Conservation (phyloP, 1,140 invertebrate genomes). For the Linepithema humile region DNA sequence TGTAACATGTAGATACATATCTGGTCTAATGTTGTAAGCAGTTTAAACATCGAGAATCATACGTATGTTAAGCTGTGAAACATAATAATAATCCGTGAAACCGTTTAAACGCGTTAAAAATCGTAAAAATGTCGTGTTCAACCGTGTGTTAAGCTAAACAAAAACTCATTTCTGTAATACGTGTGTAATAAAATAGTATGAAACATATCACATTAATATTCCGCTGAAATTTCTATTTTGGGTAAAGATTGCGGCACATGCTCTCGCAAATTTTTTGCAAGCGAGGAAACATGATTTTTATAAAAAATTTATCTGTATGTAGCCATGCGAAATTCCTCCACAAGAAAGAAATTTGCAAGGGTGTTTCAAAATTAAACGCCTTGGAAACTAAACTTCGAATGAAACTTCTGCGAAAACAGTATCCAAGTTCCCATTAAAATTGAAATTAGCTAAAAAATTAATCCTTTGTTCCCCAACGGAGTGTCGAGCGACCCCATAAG, state of each 20-base stretch:
- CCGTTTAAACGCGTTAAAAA: not conserved
- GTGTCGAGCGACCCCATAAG: not conserved
- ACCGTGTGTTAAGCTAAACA: not conserved
- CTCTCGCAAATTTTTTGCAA: not conserved
- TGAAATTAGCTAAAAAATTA: constrained; percentile 2
- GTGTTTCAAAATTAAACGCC: constrained; percentile 16
- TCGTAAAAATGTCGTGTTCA: not conserved
- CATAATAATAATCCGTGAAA: not conserved
- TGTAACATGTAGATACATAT: not conserved
- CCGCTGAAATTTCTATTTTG: not conserved
- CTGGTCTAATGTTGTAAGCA: not conserved
- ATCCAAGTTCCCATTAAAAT: not conserved
- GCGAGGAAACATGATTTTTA: constrained; percentile 6
- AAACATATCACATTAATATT: constrained; percentile 22
- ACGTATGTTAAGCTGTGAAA: not conserved
- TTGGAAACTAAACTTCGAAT: not conserved
- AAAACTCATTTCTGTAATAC: not conserved
- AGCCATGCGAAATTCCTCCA: not conserved
- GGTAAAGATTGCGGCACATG: not conserved
- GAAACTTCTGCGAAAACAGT: not conserved
- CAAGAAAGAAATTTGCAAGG: not conserved
- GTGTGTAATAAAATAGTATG: not conserved
- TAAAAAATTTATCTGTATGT: not conserved
- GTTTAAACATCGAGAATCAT: not conserved
- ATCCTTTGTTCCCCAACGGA: not conserved